Evolutionary conservation across 2,113 vertebrate genomes (phyloP), one percentile per base, ranked within the genome.

Genomic region (Ictidomys tridecemlineatus): DNA sequence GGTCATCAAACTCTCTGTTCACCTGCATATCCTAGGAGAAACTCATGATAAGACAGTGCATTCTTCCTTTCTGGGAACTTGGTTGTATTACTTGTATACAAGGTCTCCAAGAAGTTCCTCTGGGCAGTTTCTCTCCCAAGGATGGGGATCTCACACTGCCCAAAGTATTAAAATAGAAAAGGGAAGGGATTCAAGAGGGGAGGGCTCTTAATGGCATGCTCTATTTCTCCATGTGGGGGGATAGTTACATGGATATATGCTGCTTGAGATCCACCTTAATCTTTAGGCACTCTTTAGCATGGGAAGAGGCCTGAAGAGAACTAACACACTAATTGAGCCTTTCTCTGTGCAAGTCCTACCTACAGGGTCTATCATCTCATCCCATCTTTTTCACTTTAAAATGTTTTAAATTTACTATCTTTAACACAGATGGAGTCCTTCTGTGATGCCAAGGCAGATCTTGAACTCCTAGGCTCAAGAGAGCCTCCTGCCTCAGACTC

Each of bases 1-100:
- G 95, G n/a, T 99, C 98, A 34, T 98, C 98, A 95, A 99, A 99
- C 61, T 99, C 98, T 97, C 97, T 98, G 98, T 98, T 98, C 95
- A 99, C 98, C 2, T 98, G 92, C 79, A 99, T 99, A 91, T 98
- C 98, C 99, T 99, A 80, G 76, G 37, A 95, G 42, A 96, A 74
- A 82, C 26, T 45, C 85, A 73, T 83, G 17, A 92, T 32, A 53
- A 65, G 32, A 53, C 26, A 8, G 13, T 22, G 65, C 61, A 30
- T 87, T 24, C 76, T 13, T 4, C 2, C 2, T 0, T 58, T 74
- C 76, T 80, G 73, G 17, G 70, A 92, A 91, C 45, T 48, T 85
- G 17, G 30, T 82, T 74, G 13, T 34, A 83, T 53, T 61, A 67
- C 37, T 51, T 28, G 72, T 16, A 85, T 5, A 26, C 30, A 73